These are phyloP conservation scores for Hermodice carunculata DNA, from an alignment of 2,888 invertebrate genomes.

Conservation along the genomic window DNA sequence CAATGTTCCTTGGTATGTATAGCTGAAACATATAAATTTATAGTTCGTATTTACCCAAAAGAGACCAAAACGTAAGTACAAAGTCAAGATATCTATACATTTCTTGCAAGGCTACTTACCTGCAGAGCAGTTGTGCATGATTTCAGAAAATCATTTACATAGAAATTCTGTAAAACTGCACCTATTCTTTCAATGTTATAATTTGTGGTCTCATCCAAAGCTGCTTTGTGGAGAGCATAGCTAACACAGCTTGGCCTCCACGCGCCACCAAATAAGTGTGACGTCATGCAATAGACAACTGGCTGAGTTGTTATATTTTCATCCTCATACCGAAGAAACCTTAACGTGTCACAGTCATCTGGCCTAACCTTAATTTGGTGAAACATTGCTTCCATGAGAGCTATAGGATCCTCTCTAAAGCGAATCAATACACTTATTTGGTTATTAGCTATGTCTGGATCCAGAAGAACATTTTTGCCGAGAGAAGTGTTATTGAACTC, in stretches of 20 bases:
- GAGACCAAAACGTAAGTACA: too few species aligned
- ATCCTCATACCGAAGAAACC: too few species aligned
- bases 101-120: neutral
- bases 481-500: slow-evolving; percentile 12
- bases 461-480: slow-evolving; percentile 30
- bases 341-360: slow-evolving; percentile 25
- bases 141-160: neutral
- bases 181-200: neutral
- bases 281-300: slow-evolving; percentile 25
- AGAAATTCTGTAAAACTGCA: neutral
- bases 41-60: too few species aligned
- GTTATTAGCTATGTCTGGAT: slow-evolving; percentile 33
- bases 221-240: neutral
- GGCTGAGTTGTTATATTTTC: slow-evolving; percentile 30
- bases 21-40: too few species aligned
- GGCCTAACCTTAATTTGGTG: slow-evolving; percentile 22
- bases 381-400: slow-evolving; percentile 30
- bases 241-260: too few species aligned
- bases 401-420: slow-evolving; percentile 29
- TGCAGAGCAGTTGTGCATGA: neutral
- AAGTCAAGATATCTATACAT: neutral
- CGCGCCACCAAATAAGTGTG: slow-evolving; percentile 19
- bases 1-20: too few species aligned
- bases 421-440: slow-evolving; percentile 26
- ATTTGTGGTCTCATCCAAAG: neutral